Percentiles rank a stretch among this genome's conserved stretches.
Conservation (phyloP, 2,888 invertebrate genomes). For the Rhingia campestris region DNA sequence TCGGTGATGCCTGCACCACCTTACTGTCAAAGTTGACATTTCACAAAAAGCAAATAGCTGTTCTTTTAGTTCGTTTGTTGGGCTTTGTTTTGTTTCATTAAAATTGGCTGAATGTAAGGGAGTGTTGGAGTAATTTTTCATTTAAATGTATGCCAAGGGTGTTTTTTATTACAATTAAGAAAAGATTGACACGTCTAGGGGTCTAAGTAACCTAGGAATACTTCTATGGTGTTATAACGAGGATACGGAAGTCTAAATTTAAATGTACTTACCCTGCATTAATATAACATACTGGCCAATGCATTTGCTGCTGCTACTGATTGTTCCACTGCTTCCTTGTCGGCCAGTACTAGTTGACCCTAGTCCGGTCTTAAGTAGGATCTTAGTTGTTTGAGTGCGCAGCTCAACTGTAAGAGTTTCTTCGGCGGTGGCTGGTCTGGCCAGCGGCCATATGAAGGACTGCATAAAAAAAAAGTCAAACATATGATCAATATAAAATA, state of each 20-base stretch:
- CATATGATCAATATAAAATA: too few species aligned
- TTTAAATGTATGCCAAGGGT: background rate
- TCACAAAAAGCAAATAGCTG: constrained; percentile 40
- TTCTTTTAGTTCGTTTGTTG: constrained; percentile 45
- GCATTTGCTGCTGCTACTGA: constrained; percentile 79
- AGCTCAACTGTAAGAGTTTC: constrained; percentile 86
- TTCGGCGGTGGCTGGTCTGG: constrained; percentile 85
- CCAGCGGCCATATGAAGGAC: constrained; percentile 88
- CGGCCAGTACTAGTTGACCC: constrained; percentile 76
- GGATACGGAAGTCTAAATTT: background rate
- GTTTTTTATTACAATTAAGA: background rate
- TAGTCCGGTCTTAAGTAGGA: constrained; percentile 77
- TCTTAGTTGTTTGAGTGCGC: constrained; percentile 80
- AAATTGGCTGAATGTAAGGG: constrained; percentile 11
- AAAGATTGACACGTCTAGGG: too few species aligned
- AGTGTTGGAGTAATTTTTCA: background rate
- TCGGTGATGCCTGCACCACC: constrained; percentile 9
- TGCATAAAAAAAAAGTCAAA: constrained; percentile 79
- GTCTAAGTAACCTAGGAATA: too few species aligned
- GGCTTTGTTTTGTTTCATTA: constrained; percentile 27
- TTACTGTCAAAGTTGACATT: constrained; percentile 10
- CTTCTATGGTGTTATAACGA: background rate
- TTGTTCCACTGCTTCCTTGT: constrained; percentile 77
- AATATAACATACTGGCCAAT: constrained; percentile 79
- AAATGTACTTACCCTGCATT: constrained; percentile 79